Evolutionary conservation across 1,140 invertebrate genomes (phyloP).

Genomic region (Oppia nitens): DNA sequence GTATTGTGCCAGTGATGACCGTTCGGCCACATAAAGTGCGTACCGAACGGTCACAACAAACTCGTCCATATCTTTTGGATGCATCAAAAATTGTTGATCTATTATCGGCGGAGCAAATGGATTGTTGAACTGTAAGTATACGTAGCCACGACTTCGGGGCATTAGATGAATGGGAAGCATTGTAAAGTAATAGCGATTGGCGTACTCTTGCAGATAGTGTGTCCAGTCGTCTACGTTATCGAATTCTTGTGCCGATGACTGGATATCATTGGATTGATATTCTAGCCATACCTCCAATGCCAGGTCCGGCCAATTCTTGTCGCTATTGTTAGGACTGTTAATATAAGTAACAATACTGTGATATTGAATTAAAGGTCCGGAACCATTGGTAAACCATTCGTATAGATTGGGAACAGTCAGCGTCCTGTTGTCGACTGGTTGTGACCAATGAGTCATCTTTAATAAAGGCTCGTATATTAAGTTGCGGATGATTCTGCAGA

Average conservation of each 20-base stretch:
- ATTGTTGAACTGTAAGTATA: slow-evolving; percentile 35
- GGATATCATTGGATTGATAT: neutral
- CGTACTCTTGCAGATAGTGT: neutral
- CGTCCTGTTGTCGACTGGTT: neutral
- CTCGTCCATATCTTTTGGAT: slow-evolving; percentile 40
- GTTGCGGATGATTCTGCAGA: slow-evolving; percentile 5
- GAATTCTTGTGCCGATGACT: neutral
- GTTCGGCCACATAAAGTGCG: slow-evolving; percentile 9
- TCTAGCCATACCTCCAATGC: neutral
- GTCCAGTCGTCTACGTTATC: neutral
- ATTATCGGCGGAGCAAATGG: slow-evolving; percentile 56
- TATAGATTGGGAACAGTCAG: slow-evolving; percentile 9
- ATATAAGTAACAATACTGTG: neutral
- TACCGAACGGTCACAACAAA: slow-evolving; percentile 16
- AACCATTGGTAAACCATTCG: neutral
- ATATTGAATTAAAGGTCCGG: slow-evolving; percentile 8
- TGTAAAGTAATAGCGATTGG: slow-evolving; percentile 9
- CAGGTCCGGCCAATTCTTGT: slow-evolving; percentile 46
- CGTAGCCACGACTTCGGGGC: slow-evolving; percentile 49
- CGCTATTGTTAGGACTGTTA: slow-evolving; percentile 2
- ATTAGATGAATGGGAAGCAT: slow-evolving; percentile 42
- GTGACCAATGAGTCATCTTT: neutral
- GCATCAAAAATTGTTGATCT: slow-evolving; percentile 54
- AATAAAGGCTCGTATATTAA: neutral
- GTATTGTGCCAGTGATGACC: neutral